Conservation (phyloP, 2,888 invertebrate genomes). For the Encarsia formosa region DNA sequence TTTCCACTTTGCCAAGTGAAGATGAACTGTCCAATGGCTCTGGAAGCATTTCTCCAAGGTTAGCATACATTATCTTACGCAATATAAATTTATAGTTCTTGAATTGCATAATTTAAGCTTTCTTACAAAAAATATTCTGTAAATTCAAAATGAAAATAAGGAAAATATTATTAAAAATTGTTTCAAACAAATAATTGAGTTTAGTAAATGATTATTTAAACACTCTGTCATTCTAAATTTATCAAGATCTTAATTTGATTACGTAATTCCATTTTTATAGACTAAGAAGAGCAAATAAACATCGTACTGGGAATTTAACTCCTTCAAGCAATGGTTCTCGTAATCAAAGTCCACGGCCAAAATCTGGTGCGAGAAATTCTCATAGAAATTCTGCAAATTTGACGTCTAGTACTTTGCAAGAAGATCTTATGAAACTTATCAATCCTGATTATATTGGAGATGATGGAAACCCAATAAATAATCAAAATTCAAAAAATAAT, state of each 20-base stretch:
- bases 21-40: conserved; percentile 60
- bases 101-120: no score
- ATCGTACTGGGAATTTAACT: conserved; percentile 48
- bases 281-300: conserved; percentile 52
- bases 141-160: no score
- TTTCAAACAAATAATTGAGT: no score
- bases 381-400: conserved; percentile 62
- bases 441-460: conserved; percentile 65
- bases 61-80: not conserved
- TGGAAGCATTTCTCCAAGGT: conserved; percentile 54
- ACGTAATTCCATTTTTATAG: no score
- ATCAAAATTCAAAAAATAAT: conserved; percentile 44
- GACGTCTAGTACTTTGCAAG: conserved; percentile 65
- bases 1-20: conserved; percentile 49
- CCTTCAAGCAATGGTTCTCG: conserved; percentile 55
- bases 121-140: no score
- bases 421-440: conserved; percentile 82
- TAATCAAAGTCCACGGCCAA: conserved; percentile 61
- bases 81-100: not conserved
- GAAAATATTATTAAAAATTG: no score
- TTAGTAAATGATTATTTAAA: no score
- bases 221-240: no score
- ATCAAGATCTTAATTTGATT: no score
- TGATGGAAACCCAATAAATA: conserved; percentile 41
- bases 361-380: conserved; percentile 57